These are phyloP conservation scores for Hydrozoanthus tunicans DNA, from an alignment of 64 coral and sea anemone genomes.

Conservation along the genomic window DNA sequence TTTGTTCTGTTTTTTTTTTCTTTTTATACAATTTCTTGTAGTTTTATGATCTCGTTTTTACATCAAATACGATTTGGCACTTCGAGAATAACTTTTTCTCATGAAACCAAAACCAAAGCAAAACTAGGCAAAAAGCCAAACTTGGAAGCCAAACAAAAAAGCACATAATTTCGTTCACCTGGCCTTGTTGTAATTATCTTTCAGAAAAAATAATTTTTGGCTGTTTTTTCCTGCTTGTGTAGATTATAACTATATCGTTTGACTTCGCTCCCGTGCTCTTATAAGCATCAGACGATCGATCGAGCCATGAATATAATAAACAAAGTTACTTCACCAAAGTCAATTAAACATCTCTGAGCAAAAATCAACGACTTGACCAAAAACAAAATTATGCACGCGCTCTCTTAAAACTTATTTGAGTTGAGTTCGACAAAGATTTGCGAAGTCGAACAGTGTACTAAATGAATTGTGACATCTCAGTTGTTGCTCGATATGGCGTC, in stretches of 20 bases:
- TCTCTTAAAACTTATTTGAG: neutral
- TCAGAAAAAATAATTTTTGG: too few relatives aligned
- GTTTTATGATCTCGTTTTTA: too few relatives aligned
- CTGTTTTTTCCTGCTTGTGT: too few relatives aligned
- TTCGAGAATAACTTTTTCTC: neutral
- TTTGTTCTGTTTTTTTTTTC: neutral
- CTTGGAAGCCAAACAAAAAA: neutral
- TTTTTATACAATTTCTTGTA: neutral
- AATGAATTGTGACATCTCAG: neutral
- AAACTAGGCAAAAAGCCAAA: neutral
- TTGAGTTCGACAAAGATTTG: neutral
- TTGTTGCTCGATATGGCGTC: neutral
- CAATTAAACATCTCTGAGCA: neutral
- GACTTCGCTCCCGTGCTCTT: too few relatives aligned
- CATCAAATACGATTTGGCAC: neutral
- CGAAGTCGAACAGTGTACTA: neutral
- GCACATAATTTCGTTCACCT: neutral
- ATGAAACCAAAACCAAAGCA: neutral
- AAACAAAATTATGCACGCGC: neutral
- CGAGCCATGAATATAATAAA: too few relatives aligned
- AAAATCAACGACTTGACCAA: neutral
- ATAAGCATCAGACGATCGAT: too few relatives aligned
- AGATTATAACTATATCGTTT: too few relatives aligned
- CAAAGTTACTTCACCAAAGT: neutral
- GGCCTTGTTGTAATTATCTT: too few relatives aligned